Percentiles rank a stretch among this genome's conserved stretches.
Evolutionary conservation across 92 coral and sea anemone genomes (phyloP).

Genomic region (Porites evermanni): DNA sequence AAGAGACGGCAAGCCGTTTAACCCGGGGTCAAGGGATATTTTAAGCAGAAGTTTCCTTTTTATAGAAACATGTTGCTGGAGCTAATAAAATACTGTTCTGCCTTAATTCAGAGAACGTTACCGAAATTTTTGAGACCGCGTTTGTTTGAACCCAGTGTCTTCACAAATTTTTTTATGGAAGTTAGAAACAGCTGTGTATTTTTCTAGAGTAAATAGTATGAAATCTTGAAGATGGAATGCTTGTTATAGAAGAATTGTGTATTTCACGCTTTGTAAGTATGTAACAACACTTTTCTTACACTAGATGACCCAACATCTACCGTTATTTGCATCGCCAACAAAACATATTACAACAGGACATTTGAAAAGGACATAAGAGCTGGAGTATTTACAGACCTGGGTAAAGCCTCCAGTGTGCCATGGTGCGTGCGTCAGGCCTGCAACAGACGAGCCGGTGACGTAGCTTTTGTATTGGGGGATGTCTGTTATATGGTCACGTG

Average conservation of each 20-base stretch:
- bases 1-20: neutral
- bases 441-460: constrained; percentile 61
- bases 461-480: constrained; percentile 64
- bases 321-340: constrained; percentile 75
- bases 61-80: too few species aligned
- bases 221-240: too few species aligned
- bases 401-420: constrained; percentile 36
- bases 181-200: too few species aligned
- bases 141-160: too few species aligned
- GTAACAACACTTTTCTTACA: neutral
- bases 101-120: too few species aligned
- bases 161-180: too few species aligned
- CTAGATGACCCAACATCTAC: constrained; percentile 71
- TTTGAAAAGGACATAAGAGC: constrained; percentile 69
- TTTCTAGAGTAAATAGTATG: too few species aligned
- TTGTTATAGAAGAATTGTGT: too few species aligned
- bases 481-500: constrained; percentile 79
- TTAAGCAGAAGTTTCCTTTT: too few species aligned
- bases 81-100: too few species aligned
- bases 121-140: too few species aligned
- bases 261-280: too few species aligned
- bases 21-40: neutral
- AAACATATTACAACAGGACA: constrained; percentile 48
- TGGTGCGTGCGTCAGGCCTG: constrained; percentile 79
- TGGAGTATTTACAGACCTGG: constrained; percentile 68